A percentile compares a stretch with the other conserved stretches of the same genome.
Evolutionary conservation across 1,140 invertebrate species (phyloP).

Genomic region (Laupala kohalensis): DNA sequence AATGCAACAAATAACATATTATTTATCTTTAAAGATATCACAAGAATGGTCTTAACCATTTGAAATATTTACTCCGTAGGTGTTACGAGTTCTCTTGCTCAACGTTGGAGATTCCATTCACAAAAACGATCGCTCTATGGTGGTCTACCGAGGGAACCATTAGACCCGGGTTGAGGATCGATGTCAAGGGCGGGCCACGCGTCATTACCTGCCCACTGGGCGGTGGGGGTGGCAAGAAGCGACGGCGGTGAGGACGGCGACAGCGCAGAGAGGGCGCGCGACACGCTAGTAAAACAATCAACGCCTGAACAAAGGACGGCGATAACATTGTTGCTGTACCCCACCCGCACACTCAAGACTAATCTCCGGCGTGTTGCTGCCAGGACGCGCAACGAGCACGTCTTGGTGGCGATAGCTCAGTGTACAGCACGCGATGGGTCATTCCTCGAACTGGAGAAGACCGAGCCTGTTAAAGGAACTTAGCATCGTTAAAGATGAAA

Average conservation of each 20-base stretch:
- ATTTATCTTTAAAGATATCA: too few relatives aligned
- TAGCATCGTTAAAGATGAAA: too few relatives aligned
- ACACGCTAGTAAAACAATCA: neutral
- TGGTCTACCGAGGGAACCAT: neutral
- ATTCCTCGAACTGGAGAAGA: too few relatives aligned
- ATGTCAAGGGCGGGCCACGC: neutral
- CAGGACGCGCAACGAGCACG: neutral
- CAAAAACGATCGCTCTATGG: too few relatives aligned
- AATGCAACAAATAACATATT: too few relatives aligned
- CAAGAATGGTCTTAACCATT: too few relatives aligned
- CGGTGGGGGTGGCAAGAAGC: neutral
- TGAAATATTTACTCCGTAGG: too few relatives aligned
- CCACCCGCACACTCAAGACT: neutral
- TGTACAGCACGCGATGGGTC: neutral
- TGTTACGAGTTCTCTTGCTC: too few relatives aligned
- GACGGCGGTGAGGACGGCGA: too few relatives aligned
- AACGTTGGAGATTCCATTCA: too few relatives aligned
- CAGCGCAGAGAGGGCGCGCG: neutral
- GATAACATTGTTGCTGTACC: neutral
- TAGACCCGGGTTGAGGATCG: neutral
- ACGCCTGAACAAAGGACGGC: neutral
- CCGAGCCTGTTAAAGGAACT: too few relatives aligned
- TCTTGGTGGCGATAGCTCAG: neutral
- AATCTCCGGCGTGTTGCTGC: neutral
- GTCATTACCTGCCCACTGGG: neutral